These are phyloP conservation scores for Sapayoa aenigma DNA, from an alignment of 2,113 vertebrate genomes.

Conservation along the genomic window DNA sequence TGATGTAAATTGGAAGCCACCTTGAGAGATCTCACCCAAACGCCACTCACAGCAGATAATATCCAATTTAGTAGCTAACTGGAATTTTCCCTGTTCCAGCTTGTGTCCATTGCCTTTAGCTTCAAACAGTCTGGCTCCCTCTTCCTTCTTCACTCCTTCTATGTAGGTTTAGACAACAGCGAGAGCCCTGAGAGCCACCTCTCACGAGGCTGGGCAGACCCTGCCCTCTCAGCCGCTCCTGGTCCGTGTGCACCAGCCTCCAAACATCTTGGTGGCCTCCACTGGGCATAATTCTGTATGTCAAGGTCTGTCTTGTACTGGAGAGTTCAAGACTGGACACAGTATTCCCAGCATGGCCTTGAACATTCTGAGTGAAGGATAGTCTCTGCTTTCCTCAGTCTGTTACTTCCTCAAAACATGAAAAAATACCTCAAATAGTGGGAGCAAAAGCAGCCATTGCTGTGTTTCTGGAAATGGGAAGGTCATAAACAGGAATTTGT, in stretches of 20 bases:
- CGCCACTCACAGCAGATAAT: neutral
- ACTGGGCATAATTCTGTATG: neutral
- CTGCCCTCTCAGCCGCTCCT: neutral
- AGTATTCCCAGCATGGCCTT: neutral
- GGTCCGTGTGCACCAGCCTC: accelerated
- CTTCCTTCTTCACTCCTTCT: neutral
- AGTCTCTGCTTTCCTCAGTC: neutral
- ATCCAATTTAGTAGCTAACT: neutral
- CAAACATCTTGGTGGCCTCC: neutral
- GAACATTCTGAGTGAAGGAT: neutral
- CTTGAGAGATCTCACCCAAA: neutral
- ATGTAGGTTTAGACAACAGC: neutral
- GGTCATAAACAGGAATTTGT: neutral
- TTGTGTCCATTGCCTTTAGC: neutral
- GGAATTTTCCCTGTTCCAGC: neutral
- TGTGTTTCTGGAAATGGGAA: neutral
- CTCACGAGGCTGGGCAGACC: neutral
- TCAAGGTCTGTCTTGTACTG: neutral
- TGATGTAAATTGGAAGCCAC: neutral
- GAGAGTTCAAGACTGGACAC: neutral
- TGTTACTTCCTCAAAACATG: neutral
- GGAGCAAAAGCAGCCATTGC: neutral
- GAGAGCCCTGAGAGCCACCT: neutral
- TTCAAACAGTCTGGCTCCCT: neutral
- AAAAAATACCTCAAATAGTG: neutral